phyloP scores from a whole-genome alignment of 2,888 invertebrate genomes.

The Zeuzera pyrina region DNA sequence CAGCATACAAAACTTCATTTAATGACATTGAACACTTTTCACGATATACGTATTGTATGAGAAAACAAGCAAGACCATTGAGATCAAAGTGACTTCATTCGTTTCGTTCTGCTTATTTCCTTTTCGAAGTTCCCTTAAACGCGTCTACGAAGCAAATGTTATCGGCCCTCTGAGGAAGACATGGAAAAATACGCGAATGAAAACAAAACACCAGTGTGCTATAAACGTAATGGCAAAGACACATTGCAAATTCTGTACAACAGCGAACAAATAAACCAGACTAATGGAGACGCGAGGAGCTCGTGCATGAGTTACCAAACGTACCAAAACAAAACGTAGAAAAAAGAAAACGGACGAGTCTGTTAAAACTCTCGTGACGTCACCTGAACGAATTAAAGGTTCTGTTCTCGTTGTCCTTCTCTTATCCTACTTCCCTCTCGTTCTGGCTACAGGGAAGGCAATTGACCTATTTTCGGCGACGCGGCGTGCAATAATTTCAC shows the following conservation, averaged over 20 bases:
- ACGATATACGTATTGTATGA: conserved; percentile 28
- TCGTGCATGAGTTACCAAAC: conserved; percentile 23
- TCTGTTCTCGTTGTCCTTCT: conserved; percentile 25
- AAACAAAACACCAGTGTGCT: conserved; percentile 18
- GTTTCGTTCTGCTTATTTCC: conserved; percentile 38
- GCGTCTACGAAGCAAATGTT: conserved; percentile 15
- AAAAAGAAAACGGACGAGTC: conserved; percentile 51
- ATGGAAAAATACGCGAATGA: conserved; percentile 16
- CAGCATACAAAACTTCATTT: conserved; percentile 18
- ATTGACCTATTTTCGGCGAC: conserved; percentile 68
- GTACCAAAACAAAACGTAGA: conserved; percentile 48
- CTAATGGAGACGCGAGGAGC: conserved; percentile 24
- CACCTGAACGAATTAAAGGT: conserved; percentile 63
- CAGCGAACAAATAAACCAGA: conserved; percentile 27
- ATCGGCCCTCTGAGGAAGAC: conserved; percentile 13
- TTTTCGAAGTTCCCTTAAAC: conserved; percentile 21
- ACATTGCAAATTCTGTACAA: conserved; percentile 33
- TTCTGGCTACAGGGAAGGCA: conserved; percentile 46
- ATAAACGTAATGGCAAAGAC: conserved; percentile 24
- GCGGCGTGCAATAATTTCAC: conserved; percentile 64
- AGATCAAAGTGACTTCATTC: conserved; percentile 37
- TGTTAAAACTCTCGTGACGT: conserved; percentile 60
- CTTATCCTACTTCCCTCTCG: conserved; percentile 26
- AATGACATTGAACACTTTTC: conserved; percentile 14
- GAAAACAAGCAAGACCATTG: conserved; percentile 29